phyloP scores from a whole-genome alignment of 64 coral and sea anemone genomes.

The Montipora foliosa region DNA sequence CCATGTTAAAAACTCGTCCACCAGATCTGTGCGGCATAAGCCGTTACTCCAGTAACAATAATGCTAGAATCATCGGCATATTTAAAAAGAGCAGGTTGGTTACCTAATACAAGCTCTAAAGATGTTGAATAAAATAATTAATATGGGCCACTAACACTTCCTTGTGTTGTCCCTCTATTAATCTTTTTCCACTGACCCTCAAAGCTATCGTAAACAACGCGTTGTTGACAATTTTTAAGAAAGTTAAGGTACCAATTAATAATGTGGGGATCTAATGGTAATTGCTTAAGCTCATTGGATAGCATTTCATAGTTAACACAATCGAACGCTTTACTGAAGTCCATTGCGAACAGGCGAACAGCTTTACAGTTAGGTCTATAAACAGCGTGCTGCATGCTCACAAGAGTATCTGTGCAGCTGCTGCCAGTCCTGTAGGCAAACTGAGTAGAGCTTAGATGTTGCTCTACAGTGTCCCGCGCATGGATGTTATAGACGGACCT shows the following conservation, averaged over 20 bases:
- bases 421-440: slow-evolving; percentile 57
- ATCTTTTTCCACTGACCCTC: background rate
- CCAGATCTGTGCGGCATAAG: no score
- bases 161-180: no score
- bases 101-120: no score
- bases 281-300: slow-evolving; percentile 25
- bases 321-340: slow-evolving; percentile 40
- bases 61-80: no score
- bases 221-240: background rate
- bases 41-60: no score
- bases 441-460: slow-evolving; percentile 52
- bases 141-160: no score
- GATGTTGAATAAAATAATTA: no score
- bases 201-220: background rate
- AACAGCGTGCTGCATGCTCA: slow-evolving; percentile 45
- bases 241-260: background rate
- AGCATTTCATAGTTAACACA: slow-evolving; percentile 37
- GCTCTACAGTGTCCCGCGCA: slow-evolving; percentile 42
- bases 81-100: no score
- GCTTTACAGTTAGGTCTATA: slow-evolving; percentile 44
- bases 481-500: slow-evolving; percentile 47
- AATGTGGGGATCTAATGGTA: background rate
- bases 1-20: no score
- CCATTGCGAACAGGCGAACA: slow-evolving; percentile 50
- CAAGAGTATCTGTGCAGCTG: slow-evolving; percentile 58